A percentile compares a stretch with the other conserved stretches of the same genome.
These are phyloP conservation scores for Esox masquinongy DNA, from an alignment of 2,797 vertebrate species.

Conservation along the genomic window DNA sequence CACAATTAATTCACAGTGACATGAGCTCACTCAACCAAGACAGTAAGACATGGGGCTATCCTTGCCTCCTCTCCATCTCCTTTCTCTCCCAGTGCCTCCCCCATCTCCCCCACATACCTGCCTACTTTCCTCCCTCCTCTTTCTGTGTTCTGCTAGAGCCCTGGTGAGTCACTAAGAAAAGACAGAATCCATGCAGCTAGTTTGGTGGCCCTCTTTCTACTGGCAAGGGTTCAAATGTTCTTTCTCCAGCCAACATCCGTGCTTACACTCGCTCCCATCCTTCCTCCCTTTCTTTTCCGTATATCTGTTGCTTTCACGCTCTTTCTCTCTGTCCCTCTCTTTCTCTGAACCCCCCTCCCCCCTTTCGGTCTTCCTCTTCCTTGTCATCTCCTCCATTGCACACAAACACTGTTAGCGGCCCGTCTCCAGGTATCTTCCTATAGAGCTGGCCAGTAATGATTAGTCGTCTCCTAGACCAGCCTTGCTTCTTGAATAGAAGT, in stretches of 20 bases:
- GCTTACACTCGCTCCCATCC: neutral
- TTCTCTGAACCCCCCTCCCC: neutral
- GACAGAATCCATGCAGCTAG: neutral
- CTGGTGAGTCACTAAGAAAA: neutral
- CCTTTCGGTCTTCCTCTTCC: neutral
- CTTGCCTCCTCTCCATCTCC: neutral
- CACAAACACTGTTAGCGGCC: neutral
- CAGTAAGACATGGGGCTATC: neutral
- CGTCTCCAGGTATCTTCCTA: neutral
- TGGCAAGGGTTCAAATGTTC: neutral
- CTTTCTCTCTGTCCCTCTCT: neutral
- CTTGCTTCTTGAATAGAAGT: neutral
- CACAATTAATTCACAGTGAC: neutral
- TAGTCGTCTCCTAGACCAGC: neutral
- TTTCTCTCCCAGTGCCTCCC: neutral
- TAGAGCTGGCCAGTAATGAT: neutral
- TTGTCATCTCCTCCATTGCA: neutral
- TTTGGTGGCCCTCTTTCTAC: neutral
- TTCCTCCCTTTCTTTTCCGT: neutral
- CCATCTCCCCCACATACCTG: neutral
- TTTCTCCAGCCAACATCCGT: neutral
- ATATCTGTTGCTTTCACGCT: too few species aligned
- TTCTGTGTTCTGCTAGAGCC: neutral
- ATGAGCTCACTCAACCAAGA: neutral
- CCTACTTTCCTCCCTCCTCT: neutral